These are phyloP conservation scores for Drosophila burlai DNA, from an alignment of 1,140 invertebrate genomes.

Conservation along the genomic window DNA sequence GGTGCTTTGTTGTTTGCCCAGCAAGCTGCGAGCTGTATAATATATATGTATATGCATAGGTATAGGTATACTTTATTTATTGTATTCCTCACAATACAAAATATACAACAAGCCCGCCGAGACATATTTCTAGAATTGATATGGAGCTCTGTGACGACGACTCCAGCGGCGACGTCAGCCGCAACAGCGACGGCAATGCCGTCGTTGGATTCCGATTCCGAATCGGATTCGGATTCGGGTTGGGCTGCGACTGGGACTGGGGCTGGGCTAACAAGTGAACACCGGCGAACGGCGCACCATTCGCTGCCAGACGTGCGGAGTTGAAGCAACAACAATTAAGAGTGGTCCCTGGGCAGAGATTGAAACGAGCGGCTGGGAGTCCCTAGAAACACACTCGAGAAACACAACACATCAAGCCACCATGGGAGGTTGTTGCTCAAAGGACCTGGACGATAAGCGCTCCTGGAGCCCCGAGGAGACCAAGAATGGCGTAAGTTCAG, in stretches of 20 bases:
- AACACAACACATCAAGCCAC: background rate
- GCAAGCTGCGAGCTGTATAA: conserved; percentile 11
- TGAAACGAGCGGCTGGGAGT: background rate
- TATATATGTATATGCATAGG: background rate
- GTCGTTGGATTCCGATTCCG: conserved; percentile 9
- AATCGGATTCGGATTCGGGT: conserved; percentile 8
- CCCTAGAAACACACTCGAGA: background rate
- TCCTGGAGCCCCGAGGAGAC: conserved; percentile 81
- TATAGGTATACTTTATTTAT: conserved; percentile 24
- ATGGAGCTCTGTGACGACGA: conserved; percentile 62
- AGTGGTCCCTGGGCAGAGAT: conserved; percentile 7
- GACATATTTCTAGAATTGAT: conserved; percentile 71
- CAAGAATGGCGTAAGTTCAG: conserved; percentile 72
- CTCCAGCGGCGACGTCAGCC: conserved; percentile 26
- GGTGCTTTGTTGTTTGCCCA: background rate
- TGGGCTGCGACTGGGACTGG: conserved; percentile 8
- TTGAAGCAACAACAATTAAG: conserved; percentile 52
- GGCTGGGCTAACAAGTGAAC: conserved; percentile 64
- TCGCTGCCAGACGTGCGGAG: conserved; percentile 63
- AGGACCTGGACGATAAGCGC: conserved; percentile 77
- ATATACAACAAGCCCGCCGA: conserved; percentile 38
- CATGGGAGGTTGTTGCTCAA: conserved; percentile 79
- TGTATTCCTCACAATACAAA: conserved; percentile 46
- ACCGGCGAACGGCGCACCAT: conserved; percentile 62
- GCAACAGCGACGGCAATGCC: background rate